Base-by-base conservation (phyloP, 2,888 invertebrate genomes). In the Lasioglossum malachurum region DNA sequence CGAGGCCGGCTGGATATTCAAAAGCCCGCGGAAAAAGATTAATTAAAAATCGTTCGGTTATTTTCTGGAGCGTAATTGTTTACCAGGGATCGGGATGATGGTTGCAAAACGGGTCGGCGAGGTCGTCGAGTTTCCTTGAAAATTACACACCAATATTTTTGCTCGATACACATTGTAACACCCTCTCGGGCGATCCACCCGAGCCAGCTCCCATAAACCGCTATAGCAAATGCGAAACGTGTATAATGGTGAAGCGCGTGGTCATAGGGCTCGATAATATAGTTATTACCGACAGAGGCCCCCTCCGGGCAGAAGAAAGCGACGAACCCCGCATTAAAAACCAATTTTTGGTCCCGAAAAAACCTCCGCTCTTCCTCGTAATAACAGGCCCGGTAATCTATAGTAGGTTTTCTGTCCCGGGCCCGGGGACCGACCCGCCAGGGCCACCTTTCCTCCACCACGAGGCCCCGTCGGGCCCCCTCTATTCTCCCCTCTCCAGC, bases 361-460 rank as follows among this genome's bases (percentile, higher is more conserved):
- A 94, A 94, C 92, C 93, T 94, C 93, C 93, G 93, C 93, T 93
- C 93, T 90, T 89, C 90, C 89, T 88, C 93, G 92, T 95, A 95
- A 95, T 95, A 95, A 95, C 95, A 95, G 94, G 93, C 92, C 93
- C 93, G 92, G 93, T 95, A 95, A 95, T 95, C 94, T 94, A 94
- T 94, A 94, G 94, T 95, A 94, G 94, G 94, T 95, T 95, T 95
- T 95, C 94, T 95, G 93, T 93, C 92, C 93, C 77, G 92, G 64
- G 90, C 86, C 88, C 81, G 92, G 88, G 91, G 90, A 91, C 91
- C 91, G 91, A 88, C 89, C 91, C 83, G 86, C 84, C 86, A 78
- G 88, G 86, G 87, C 78, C 87, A 73, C 80, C 80, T 80, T 57
- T 74, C 77, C 27, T 74, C 75, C 38, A 71, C 84, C 73, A 64